phyloP scores from a whole-genome alignment of 2,113 vertebrate species.

The Carollia perspicillata region DNA sequence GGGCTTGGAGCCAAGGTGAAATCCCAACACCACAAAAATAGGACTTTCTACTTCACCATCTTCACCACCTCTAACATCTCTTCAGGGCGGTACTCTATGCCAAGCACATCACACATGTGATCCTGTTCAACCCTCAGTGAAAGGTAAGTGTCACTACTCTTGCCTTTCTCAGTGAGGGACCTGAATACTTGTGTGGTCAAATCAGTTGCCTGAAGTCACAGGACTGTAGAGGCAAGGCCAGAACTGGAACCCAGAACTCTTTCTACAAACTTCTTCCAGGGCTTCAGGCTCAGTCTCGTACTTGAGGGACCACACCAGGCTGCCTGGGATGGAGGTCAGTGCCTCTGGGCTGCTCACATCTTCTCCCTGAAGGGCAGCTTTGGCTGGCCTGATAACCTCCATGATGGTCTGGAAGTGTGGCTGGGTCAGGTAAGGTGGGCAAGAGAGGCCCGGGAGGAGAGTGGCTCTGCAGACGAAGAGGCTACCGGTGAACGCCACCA shows the following conservation, averaged over 20 bases:
- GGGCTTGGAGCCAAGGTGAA: not conserved
- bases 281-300: not conserved
- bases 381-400: not conserved
- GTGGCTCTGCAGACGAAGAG: not conserved
- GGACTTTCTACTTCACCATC: not conserved
- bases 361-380: not conserved
- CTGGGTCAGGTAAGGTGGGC: not conserved
- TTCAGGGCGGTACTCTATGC: not conserved
- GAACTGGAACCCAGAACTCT: not conserved
- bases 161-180: not conserved
- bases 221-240: not conserved
- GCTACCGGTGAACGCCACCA: not conserved
- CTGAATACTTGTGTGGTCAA: not conserved
- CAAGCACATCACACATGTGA: not conserved
- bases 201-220: not conserved
- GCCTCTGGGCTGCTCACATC: not conserved
- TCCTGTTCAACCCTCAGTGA: not conserved
- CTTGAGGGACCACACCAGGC: not conserved
- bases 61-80: not conserved
- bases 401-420: not conserved
- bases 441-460: not conserved
- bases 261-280: not conserved
- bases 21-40: not conserved
- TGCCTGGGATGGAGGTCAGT: not conserved
- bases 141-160: not conserved